Conservation (phyloP, 2,888 invertebrate species). For the Chaitophorus viminalis region DNA sequence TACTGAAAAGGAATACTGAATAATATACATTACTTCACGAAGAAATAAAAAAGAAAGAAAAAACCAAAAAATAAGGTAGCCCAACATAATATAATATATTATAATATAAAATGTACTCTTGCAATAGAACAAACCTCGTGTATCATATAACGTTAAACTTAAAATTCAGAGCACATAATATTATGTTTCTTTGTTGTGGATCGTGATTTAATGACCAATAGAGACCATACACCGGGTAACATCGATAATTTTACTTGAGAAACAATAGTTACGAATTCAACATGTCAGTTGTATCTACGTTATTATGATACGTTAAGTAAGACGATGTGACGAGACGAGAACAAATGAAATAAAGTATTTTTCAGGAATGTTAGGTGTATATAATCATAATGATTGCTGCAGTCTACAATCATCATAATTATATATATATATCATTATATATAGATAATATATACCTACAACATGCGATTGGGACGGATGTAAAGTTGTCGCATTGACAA, state of each 20-base stretch:
- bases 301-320: not conserved
- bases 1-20: conserved; percentile 35
- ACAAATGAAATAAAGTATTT: too few species aligned
- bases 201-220: not conserved
- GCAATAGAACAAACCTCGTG: conserved; percentile 22
- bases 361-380: too few species aligned
- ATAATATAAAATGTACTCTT: conserved; percentile 3
- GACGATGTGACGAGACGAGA: too few species aligned
- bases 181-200: not conserved
- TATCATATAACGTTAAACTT: conserved; percentile 6
- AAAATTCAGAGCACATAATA: conserved; percentile 33
- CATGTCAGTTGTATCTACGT: not conserved
- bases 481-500: too few species aligned
- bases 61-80: conserved; percentile 1
- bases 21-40: not conserved
- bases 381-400: too few species aligned
- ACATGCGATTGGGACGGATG: too few species aligned
- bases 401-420: too few species aligned
- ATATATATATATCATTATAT: too few species aligned
- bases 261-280: not conserved
- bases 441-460: too few species aligned
- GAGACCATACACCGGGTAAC: not conserved
- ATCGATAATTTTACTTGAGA: not conserved
- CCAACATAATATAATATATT: conserved; percentile 20
- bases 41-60: not conserved